Evolutionary conservation across 2,888 invertebrate species (phyloP), one percentile per base, ranked within the genome.

Genomic region (Malthinus seriepunctatus): DNA sequence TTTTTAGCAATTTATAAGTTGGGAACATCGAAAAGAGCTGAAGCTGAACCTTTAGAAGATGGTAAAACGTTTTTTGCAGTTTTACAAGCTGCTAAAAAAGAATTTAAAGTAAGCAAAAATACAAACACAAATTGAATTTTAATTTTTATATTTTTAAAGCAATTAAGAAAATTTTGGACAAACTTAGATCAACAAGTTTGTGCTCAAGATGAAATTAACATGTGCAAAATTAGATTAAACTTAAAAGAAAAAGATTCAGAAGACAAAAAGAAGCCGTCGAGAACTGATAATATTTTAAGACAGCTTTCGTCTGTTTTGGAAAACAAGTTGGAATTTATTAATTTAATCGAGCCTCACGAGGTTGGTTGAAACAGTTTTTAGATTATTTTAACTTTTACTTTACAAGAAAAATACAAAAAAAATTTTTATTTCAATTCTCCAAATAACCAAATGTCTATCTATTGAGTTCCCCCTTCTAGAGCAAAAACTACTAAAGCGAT

Each of bases 201-300:
- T 53, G 86, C 87, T 0, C 81, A 84, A 56, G 91, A 91, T 76
- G 91, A 91, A 76, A 72, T 91, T 42, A 83, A 84, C 68, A 89
- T 90, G 85, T 88, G 88, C 35, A 88, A 86, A 69, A 82, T 84
- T 63, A 78, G 88, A 51, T 72, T 87, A 51, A 74, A 83, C 48
- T 68, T 85, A 1, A 81, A 80, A 63, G 83, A 83, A 59, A 74
- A 75, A 9, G 63, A 63, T 33, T 67, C 59, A 9, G 65, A 64
- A 4, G 52, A 62, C 7, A 62, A 63, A n/a, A 59, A 15, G 12
- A 61, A 54, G 31, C 44, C 35, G 12, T 52, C 60, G 37, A 63
- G 60, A 64, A 55, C 59, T 59, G 61, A 63, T 63, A 66, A 57
- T 45, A 63, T 68, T 12, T 63, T 77, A 39, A 76, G 77, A 65